These are phyloP conservation scores for Geotrypetes seraphini DNA, from an alignment of 2,797 vertebrate species.

Conservation along the genomic window DNA sequence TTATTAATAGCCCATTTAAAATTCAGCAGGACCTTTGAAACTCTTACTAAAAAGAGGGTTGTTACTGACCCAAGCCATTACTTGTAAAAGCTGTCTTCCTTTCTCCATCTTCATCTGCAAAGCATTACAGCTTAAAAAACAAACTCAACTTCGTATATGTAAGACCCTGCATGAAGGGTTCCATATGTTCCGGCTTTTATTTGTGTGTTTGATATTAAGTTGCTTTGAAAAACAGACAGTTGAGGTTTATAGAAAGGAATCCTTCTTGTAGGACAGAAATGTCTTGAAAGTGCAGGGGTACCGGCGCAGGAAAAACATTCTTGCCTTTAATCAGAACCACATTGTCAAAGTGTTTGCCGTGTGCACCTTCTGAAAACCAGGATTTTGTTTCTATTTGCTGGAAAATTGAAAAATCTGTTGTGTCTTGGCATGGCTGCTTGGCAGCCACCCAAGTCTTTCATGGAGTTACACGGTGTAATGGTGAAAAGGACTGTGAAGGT, in stretches of 20 bases:
- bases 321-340: slow-evolving; percentile 68
- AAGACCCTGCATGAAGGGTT: slow-evolving; percentile 77
- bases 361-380: slow-evolving; percentile 48
- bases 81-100: slow-evolving; percentile 60
- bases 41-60: slow-evolving; percentile 65
- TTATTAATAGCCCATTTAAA: slow-evolving; percentile 59
- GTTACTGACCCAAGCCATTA: slow-evolving; percentile 64
- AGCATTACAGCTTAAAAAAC: slow-evolving; percentile 85
- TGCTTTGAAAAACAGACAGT: slow-evolving; percentile 84
- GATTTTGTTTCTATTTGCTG: slow-evolving; percentile 58
- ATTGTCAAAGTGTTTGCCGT: slow-evolving; percentile 55
- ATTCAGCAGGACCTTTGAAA: slow-evolving; percentile 60
- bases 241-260: slow-evolving; percentile 72
- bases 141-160: slow-evolving; percentile 81
- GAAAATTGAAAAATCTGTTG: slow-evolving; percentile 62
- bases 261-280: slow-evolving; percentile 60
- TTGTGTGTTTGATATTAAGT: slow-evolving; percentile 76
- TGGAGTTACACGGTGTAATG: slow-evolving; percentile 23
- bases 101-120: slow-evolving; percentile 74
- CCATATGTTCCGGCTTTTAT: slow-evolving; percentile 82
- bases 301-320: slow-evolving; percentile 54
- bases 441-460: slow-evolving; percentile 43
- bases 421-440: slow-evolving; percentile 48
- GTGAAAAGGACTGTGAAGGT: slow-evolving; percentile 18
- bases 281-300: slow-evolving; percentile 50